Evolutionary conservation across 35 echinoderm and acorn worm genomes (phyloP).

Genomic region (Apostichopus californicus): DNA sequence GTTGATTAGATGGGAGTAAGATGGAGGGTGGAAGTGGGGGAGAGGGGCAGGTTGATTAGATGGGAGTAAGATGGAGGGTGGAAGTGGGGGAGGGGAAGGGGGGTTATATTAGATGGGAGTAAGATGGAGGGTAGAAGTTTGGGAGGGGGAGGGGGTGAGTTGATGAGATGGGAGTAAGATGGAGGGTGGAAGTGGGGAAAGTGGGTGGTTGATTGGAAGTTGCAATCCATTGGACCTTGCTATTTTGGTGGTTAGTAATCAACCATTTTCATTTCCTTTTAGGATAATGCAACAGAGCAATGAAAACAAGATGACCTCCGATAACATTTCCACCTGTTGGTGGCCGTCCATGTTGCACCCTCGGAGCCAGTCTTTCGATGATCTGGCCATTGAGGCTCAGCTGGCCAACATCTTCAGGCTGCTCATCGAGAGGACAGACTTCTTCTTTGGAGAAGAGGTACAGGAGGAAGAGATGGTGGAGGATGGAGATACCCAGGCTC

Average conservation of each 20-base stretch:
- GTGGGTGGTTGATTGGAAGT: too few species aligned
- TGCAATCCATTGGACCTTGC: too few species aligned
- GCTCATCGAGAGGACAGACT: slow-evolving; percentile 49
- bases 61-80: background rate
- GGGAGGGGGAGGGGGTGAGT: too few species aligned
- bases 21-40: too few species aligned
- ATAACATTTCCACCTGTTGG: slow-evolving; percentile 95
- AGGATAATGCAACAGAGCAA: slow-evolving; percentile 78
- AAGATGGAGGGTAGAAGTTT: background rate
- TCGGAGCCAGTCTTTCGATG: slow-evolving; percentile 82
- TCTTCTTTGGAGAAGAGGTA: slow-evolving; percentile 43
- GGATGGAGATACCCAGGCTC: slow-evolving; percentile 22
- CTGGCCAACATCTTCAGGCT: slow-evolving; percentile 73
- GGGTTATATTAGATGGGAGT: background rate
- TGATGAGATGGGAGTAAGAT: background rate
- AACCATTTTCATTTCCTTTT: background rate
- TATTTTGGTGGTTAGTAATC: too few species aligned
- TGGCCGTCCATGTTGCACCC: slow-evolving; percentile 96
- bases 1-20: too few species aligned
- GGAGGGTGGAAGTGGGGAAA: background rate
- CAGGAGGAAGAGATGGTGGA: slow-evolving; percentile 18
- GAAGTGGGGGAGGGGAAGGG: background rate
- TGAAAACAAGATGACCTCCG: slow-evolving; percentile 80
- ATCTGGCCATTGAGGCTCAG: slow-evolving; percentile 83
- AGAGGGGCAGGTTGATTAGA: too few species aligned